Evolutionary conservation across 2,888 invertebrate genomes (phyloP).

Genomic region (Gisinianus flammeolus): DNA sequence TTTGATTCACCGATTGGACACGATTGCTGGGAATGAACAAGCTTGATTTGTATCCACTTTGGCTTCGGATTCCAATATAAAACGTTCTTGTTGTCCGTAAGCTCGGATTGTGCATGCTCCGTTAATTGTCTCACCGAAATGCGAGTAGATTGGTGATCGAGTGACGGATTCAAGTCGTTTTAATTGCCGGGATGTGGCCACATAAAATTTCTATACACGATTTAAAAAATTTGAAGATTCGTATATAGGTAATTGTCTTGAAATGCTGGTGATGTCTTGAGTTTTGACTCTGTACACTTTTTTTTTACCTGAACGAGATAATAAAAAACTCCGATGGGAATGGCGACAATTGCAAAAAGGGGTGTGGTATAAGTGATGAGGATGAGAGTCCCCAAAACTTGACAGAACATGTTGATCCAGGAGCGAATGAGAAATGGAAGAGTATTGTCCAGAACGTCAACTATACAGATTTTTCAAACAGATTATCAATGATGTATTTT

Average conservation of each 20-base stretch:
- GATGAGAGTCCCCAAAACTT: constrained; percentile 78
- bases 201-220: constrained; percentile 64
- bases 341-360: constrained; percentile 76
- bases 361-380: constrained; percentile 88
- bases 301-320: constrained; percentile 79
- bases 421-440: constrained; percentile 45
- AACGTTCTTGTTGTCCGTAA: constrained; percentile 58
- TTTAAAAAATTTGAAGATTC: not conserved
- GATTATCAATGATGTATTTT: not conserved
- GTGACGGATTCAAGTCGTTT: constrained; percentile 64
- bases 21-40: constrained; percentile 57
- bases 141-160: constrained; percentile 67
- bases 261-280: too few relatives aligned
- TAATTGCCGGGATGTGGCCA: constrained; percentile 66
- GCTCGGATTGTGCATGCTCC: constrained; percentile 63
- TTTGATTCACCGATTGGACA: constrained; percentile 41
- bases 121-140: constrained; percentile 65
- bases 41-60: constrained; percentile 64
- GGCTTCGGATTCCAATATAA: constrained; percentile 64
- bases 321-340: constrained; percentile 81
- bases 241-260: too few relatives aligned
- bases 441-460: constrained; percentile 58
- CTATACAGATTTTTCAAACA: constrained; percentile 13
- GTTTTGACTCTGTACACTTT: too few relatives aligned
- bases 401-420: constrained; percentile 45